Percentiles rank a stretch among this genome's conserved stretches.
phyloP scores from a whole-genome alignment of 2,888 invertebrate genomes.

The Teinopalpus imperialis region DNA sequence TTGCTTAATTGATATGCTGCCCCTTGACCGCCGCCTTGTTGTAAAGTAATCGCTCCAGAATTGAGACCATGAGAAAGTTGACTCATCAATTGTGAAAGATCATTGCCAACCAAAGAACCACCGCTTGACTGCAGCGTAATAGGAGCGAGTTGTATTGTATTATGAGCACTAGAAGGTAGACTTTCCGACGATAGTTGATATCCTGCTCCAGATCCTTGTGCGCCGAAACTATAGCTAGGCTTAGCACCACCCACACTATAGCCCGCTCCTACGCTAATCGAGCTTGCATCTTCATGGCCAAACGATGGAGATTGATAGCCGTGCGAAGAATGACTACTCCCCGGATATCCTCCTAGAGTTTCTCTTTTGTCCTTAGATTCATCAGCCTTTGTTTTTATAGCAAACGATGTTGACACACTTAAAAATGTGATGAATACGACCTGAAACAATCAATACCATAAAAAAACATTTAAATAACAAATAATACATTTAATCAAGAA shows the following conservation, averaged over 20 bases:
- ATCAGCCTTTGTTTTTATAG: constrained; percentile 52
- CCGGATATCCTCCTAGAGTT: constrained; percentile 54
- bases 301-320: constrained; percentile 41
- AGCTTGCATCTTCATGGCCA: constrained; percentile 63
- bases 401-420: constrained; percentile 61
- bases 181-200: constrained; percentile 53
- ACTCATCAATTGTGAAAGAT: constrained; percentile 68
- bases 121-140: constrained; percentile 61
- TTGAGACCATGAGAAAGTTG: constrained; percentile 64
- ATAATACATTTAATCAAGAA: constrained; percentile 9
- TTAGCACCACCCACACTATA: constrained; percentile 73
- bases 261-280: constrained; percentile 72
- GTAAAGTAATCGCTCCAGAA: constrained; percentile 57
- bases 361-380: constrained; percentile 71
- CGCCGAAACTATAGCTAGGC: constrained; percentile 53
- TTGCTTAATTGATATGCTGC: constrained; percentile 51
- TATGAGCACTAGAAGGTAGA: constrained; percentile 53
- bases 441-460: constrained; percentile 51
- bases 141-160: constrained; percentile 59
- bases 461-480: no score
- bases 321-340: constrained; percentile 40
- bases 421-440: constrained; percentile 62
- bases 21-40: constrained; percentile 52
- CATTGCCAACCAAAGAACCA: constrained; percentile 49
- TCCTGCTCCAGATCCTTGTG: constrained; percentile 48